Percentiles rank a stretch among this genome's conserved stretches.
Evolutionary conservation across 1,140 invertebrate species (phyloP).

Genomic region (Caenorhabditis tropicalis): DNA sequence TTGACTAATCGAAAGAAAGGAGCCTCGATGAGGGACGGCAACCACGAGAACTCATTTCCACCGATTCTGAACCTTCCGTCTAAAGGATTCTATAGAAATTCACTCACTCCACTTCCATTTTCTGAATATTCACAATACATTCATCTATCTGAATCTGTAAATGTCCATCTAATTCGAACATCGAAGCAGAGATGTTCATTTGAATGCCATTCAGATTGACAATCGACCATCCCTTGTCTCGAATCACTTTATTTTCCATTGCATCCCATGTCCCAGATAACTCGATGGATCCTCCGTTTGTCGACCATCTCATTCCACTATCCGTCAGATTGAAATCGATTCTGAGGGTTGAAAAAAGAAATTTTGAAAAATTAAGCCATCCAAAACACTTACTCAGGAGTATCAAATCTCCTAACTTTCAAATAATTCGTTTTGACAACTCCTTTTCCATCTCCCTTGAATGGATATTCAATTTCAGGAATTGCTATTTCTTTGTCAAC

Average conservation of each 20-base stretch:
- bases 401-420: constrained; percentile 63
- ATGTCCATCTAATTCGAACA: constrained; percentile 54
- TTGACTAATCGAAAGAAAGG: constrained; percentile 58
- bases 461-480: constrained; percentile 63
- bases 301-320: constrained; percentile 62
- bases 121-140: constrained; percentile 55
- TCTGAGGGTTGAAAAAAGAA: not conserved
- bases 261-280: constrained; percentile 66
- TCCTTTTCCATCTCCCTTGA: constrained; percentile 64
- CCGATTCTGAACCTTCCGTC: constrained; percentile 53
- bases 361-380: not conserved
- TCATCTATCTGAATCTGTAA: constrained; percentile 60
- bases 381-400: constrained; percentile 54
- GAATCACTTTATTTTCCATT: constrained; percentile 56
- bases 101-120: constrained; percentile 57
- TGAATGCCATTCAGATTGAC: constrained; percentile 60
- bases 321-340: constrained; percentile 64
- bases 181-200: constrained; percentile 55
- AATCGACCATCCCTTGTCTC: constrained; percentile 60
- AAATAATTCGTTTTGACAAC: constrained; percentile 59
- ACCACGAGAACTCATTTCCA: constrained; percentile 67
- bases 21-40: constrained; percentile 65
- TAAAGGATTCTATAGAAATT: too few species aligned
- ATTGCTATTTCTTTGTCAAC: constrained; percentile 64
- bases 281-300: constrained; percentile 62